Percentiles rank a stretch among this genome's conserved stretches.
These are phyloP conservation scores for Dreissena polymorpha DNA, from an alignment of 1,140 invertebrate species.

Conservation along the genomic window DNA sequence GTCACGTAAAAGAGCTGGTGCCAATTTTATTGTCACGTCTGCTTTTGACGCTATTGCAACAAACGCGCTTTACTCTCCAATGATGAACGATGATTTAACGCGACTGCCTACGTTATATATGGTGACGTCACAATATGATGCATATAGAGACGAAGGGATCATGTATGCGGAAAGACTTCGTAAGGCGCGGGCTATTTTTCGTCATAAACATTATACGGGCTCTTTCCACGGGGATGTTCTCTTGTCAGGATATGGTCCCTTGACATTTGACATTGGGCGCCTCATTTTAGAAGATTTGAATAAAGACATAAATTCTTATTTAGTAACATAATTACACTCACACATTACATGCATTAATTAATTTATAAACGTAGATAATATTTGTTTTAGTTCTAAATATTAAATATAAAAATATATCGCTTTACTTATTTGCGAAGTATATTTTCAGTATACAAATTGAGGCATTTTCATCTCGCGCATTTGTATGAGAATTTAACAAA, in stretches of 20 bases:
- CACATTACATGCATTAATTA: no score
- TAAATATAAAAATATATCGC: no score
- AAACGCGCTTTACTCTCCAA: constrained; percentile 65
- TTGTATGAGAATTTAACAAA: no score
- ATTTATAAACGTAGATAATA: no score
- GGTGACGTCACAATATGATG: constrained; percentile 75
- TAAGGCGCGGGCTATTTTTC: constrained; percentile 63
- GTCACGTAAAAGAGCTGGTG: constrained; percentile 41
- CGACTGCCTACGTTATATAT: constrained; percentile 69
- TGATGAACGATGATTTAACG: constrained; percentile 56
- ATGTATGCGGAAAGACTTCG: constrained; percentile 71
- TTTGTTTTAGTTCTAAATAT: no score
- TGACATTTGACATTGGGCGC: constrained; percentile 59
- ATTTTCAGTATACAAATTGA: no score
- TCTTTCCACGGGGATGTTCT: constrained; percentile 74
- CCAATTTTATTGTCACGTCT: constrained; percentile 40
- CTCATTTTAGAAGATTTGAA: no score
- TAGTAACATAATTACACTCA: no score
- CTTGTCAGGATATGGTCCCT: constrained; percentile 67
- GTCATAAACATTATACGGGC: constrained; percentile 68
- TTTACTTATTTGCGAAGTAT: no score
- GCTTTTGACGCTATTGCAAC: constrained; percentile 54
- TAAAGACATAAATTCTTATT: no score
- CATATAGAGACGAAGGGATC: constrained; percentile 72
- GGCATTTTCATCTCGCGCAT: no score